These are phyloP conservation scores for Mythimna albipuncta DNA, from an alignment of 2,888 invertebrate species.

Conservation along the genomic window DNA sequence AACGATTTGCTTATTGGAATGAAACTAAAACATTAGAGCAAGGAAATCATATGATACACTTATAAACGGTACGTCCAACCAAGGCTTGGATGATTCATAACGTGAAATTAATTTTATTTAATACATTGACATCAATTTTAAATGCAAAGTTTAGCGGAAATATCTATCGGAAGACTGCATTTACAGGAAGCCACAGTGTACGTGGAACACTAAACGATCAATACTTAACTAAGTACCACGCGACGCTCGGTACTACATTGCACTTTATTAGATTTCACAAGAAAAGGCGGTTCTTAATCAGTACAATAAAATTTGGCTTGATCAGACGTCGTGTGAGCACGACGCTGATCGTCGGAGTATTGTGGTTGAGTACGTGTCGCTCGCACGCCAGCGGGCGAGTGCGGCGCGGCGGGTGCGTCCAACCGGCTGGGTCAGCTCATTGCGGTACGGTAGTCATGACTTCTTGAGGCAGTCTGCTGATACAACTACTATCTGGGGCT, in stretches of 20 bases:
- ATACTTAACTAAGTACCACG: constrained; percentile 87
- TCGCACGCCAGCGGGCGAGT: constrained; percentile 74
- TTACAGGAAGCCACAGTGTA: constrained; percentile 89
- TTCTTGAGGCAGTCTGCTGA: constrained; percentile 77
- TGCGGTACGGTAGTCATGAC: constrained; percentile 62
- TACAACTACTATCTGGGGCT: constrained; percentile 68
- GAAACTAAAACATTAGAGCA: constrained; percentile 65
- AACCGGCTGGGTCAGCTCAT: constrained; percentile 59
- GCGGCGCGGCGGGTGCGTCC: constrained; percentile 62
- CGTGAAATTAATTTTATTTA: constrained; percentile 65
- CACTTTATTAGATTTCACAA: constrained; percentile 83
- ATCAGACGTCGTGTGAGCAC: constrained; percentile 81
- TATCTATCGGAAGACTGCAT: constrained; percentile 90
- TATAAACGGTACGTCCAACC: constrained; percentile 62
- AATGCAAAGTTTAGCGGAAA: constrained; percentile 88
- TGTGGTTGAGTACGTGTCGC: constrained; percentile 75
- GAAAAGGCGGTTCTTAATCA: constrained; percentile 88
- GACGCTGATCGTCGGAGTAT: constrained; percentile 86
- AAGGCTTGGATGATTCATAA: constrained; percentile 51
- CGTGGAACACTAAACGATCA: constrained; percentile 85
- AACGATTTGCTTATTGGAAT: constrained; percentile 79
- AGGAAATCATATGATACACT: constrained; percentile 59
- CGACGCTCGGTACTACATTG: constrained; percentile 83
- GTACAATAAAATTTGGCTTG: constrained; percentile 89
- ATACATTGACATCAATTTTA: constrained; percentile 83